Conservation (phyloP, 2,797 vertebrate species). For the Brachyalestes nurse region DNA sequence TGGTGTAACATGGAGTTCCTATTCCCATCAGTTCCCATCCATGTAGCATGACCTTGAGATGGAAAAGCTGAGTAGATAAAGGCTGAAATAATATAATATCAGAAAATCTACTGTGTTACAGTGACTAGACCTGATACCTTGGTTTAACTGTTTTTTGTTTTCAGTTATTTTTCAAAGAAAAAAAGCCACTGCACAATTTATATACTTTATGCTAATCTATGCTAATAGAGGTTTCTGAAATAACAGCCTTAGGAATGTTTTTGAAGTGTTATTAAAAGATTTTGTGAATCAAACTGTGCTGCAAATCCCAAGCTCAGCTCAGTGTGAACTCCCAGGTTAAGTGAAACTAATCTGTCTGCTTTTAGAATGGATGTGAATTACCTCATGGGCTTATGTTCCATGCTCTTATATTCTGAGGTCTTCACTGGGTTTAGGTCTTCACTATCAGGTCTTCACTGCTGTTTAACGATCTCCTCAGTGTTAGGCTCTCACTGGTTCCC, state of each 20-base stretch:
- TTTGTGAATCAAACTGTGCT: background rate
- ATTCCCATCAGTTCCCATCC: background rate
- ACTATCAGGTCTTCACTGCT: no score
- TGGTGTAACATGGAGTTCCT: background rate
- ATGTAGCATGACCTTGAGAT: background rate
- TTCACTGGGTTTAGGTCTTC: background rate
- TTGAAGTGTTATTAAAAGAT: background rate
- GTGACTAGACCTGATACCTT: background rate
- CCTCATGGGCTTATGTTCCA: background rate
- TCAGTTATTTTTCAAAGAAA: background rate
- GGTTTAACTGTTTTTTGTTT: background rate
- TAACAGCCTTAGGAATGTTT: background rate
- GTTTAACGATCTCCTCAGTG: no score
- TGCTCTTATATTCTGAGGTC: background rate
- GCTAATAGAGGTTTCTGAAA: background rate
- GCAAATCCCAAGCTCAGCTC: background rate
- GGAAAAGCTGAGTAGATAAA: constrained; percentile 9
- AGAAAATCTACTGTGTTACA: background rate
- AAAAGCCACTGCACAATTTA: background rate
- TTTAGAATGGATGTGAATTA: background rate
- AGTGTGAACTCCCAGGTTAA: background rate
- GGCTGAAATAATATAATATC: background rate
- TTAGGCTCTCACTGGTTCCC: background rate
- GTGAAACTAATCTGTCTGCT: background rate
- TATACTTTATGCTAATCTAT: background rate